Evolutionary conservation across 2,113 vertebrate genomes (phyloP).

Genomic region (Cyanocitta stelleri): DNA sequence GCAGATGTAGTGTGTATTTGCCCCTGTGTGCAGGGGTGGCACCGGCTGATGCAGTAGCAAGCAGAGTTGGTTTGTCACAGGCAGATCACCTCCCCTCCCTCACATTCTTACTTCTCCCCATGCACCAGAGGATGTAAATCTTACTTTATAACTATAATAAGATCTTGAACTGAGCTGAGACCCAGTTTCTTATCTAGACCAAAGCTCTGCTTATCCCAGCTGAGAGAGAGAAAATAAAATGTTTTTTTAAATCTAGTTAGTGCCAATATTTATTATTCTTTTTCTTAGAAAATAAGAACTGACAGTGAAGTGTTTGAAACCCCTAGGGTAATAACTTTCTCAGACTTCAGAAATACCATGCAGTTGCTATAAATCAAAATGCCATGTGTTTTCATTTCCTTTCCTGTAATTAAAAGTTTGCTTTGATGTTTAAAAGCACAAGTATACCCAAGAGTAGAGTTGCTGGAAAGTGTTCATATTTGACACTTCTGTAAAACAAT

Average conservation of each 20-base stretch:
- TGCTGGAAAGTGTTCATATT: not conserved
- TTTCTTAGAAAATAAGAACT: not conserved
- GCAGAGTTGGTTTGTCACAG: not conserved
- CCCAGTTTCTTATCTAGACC: not conserved
- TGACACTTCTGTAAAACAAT: not conserved
- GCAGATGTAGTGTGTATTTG: not conserved
- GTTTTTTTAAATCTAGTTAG: not conserved
- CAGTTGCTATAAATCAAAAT: conserved; percentile 36
- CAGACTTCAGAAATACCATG: not conserved
- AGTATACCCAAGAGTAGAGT: not conserved
- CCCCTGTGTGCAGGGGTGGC: not conserved
- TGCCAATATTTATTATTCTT: not conserved
- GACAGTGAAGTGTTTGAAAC: not conserved
- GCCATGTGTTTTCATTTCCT: not conserved
- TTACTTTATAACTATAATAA: not conserved
- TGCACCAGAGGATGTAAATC: not conserved
- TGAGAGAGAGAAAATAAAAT: not conserved
- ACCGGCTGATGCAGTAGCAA: not conserved
- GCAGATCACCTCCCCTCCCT: not conserved
- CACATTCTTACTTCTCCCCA: not conserved
- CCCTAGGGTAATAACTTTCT: conserved; percentile 2
- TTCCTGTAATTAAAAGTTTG: conserved; percentile 25
- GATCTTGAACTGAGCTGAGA: not conserved
- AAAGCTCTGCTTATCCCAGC: not conserved
- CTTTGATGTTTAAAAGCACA: conserved; percentile 9